Base-by-base conservation (phyloP, 2,797 vertebrate species). In the Falco peregrinus region DNA sequence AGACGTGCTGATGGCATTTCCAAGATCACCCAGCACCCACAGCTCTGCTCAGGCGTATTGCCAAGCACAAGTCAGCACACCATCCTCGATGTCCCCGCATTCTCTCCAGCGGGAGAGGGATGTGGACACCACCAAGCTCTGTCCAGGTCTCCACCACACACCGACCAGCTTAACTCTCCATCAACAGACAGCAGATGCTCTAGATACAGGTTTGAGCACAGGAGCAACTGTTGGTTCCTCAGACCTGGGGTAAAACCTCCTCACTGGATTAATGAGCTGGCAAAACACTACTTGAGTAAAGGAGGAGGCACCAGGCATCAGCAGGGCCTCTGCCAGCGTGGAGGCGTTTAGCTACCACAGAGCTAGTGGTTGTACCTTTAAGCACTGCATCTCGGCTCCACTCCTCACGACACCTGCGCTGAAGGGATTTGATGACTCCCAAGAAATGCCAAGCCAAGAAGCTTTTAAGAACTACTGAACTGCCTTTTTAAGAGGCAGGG, bases 401-500 rank as follows among this genome's bases (percentile, higher is more conserved):
- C 31, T 67, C 69, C 9, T 11, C 33, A 7, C 2, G 65, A 57
- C 71, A 35, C n/a, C 78, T 43, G 51, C 1, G 3, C 67, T 26
- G 47, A 68, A 83, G 43, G 61, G n/a, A 64, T 22, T 77, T 31
- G 11, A 56, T 59, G 35, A 6, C n/a, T 93, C 60, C 86, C 41
- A 50, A 39, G 41, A 83, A 94, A 77, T 9, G 8, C 56, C 71
- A 39, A 89, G 60, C 45, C 77, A 68, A 81, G 89, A 59, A 78
- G 85, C 70, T 77, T 82, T 70, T 50, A 60, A 95, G 75, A 89
- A 63, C 29, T 68, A 10, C 91, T 37, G 53, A 90, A 47, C 71
- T 51, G 75, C 71, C 82, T 93, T 95, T 90, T 94, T 85, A 87
- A 93, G 73, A 93, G 76, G 75, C 65, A 74, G 57, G 50, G 57